Conservation (phyloP, 2,797 vertebrate genomes). For the Lerista edwardsae region DNA sequence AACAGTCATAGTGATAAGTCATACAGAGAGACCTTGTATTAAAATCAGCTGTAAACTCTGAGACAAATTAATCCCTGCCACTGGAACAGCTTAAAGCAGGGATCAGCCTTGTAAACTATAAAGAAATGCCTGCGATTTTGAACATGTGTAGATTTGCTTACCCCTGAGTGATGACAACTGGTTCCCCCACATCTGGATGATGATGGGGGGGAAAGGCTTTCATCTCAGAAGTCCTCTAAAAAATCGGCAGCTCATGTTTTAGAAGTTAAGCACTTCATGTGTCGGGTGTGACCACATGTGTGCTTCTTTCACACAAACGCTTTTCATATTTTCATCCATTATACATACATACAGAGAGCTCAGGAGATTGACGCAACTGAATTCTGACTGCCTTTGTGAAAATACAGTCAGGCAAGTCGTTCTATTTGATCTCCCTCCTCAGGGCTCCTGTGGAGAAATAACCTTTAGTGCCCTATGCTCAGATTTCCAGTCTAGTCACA, state of each 20-base stretch:
- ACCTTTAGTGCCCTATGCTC: fast-evolving
- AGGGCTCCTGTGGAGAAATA: fast-evolving
- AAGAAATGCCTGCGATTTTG: not conserved
- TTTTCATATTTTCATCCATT: not conserved
- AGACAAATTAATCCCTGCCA: not conserved
- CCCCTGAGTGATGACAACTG: not conserved
- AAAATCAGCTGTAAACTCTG: not conserved
- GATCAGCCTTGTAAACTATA: not conserved
- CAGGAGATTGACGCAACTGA: too few species aligned
- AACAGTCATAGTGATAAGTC: too few species aligned
- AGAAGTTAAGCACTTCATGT: not conserved
- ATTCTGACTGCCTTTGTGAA: not conserved
- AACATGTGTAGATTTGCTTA: not conserved
- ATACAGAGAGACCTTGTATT: not conserved
- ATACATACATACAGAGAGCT: not conserved
- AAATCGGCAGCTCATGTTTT: not conserved
- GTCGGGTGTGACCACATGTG: too few species aligned
- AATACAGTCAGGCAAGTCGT: not conserved
- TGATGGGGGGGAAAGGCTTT: too few species aligned
- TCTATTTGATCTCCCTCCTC: not conserved
- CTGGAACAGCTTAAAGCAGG: not conserved
- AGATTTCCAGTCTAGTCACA: not conserved
- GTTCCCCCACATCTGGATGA: too few species aligned
- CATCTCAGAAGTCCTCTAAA: too few species aligned
- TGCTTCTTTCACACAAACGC: too few species aligned